These are phyloP conservation scores for Synergus laeviventris DNA, from an alignment of 2,888 invertebrate genomes.

Conservation along the genomic window DNA sequence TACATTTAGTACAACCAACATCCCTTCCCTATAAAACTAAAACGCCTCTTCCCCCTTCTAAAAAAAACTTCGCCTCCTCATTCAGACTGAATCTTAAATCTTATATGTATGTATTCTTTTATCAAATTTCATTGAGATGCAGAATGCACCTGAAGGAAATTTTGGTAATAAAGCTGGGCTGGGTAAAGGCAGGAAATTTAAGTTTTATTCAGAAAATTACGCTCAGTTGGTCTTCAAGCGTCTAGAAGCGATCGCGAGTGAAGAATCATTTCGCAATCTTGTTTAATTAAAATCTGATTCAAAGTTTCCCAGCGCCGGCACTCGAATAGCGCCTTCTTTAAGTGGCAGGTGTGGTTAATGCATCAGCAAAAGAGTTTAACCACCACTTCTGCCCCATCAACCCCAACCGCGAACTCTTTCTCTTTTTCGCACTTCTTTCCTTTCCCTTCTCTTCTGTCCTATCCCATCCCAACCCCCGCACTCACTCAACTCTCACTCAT, in stretches of 20 bases:
- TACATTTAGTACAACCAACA: too few species aligned
- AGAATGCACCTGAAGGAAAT: not conserved
- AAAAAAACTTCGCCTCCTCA: too few species aligned
- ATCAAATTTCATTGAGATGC: too few species aligned
- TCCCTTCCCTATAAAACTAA: too few species aligned
- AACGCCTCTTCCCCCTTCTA: too few species aligned
- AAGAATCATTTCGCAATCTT: constrained; percentile 73
- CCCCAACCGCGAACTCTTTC: constrained; percentile 51
- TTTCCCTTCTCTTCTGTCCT: constrained; percentile 28
- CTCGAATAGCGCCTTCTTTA: constrained; percentile 50
- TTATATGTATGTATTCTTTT: too few species aligned
- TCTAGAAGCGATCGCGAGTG: constrained; percentile 40
- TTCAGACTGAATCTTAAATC: too few species aligned
- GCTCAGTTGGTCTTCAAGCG: constrained; percentile 7
- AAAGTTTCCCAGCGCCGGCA: constrained; percentile 62
- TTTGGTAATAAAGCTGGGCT: not conserved
- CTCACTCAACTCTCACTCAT: constrained; percentile 32
- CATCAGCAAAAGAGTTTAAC: constrained; percentile 71
- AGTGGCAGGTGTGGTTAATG: constrained; percentile 73
- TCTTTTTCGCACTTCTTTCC: constrained; percentile 41
- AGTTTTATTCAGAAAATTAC: constrained; percentile 21
- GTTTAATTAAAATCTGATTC: constrained; percentile 76
- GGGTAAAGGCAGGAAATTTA: not conserved
- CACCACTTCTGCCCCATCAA: constrained; percentile 59
- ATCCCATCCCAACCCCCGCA: constrained; percentile 26